A percentile compares a stretch with the other conserved stretches of the same genome.
phyloP scores from a whole-genome alignment of 2,113 vertebrate species.

The Ancistrus triradiatus region DNA sequence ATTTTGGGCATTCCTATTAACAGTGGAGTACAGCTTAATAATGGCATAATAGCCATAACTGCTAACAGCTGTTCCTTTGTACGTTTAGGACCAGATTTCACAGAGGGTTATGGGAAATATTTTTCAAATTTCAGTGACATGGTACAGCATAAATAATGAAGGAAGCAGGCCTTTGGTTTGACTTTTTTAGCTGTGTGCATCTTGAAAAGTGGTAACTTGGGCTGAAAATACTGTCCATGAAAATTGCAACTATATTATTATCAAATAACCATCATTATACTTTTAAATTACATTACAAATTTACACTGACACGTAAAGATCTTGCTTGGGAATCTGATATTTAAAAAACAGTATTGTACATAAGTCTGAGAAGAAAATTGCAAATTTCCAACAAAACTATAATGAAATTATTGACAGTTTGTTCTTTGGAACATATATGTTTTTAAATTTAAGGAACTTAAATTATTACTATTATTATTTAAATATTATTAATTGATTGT shows the following conservation, averaged over 20 bases:
- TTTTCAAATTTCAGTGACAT: neutral
- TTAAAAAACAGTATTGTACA: neutral
- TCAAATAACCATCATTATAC: neutral
- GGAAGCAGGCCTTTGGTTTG: neutral
- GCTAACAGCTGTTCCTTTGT: slow-evolving; percentile 15
- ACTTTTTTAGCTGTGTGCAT: too few relatives aligned
- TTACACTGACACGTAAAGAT: neutral
- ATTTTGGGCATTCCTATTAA: slow-evolving; percentile 29
- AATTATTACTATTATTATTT: too few relatives aligned
- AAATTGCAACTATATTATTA: neutral
- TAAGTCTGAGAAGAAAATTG: too few relatives aligned
- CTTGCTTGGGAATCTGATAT: neutral
- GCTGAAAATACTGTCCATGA: neutral
- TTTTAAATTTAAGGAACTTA: too few relatives aligned
- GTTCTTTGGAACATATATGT: too few relatives aligned
- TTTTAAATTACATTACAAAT: neutral
- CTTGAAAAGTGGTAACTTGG: neutral
- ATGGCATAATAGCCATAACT: slow-evolving; percentile 25
- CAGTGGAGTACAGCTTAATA: slow-evolving; percentile 13
- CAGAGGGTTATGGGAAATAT: neutral
- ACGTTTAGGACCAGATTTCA: slow-evolving; percentile 3
- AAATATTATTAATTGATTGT: too few relatives aligned
- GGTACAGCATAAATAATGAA: neutral
- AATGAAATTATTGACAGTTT: too few relatives aligned
- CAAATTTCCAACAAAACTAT: too few relatives aligned